Conservation (phyloP, 2,797 vertebrate genomes). For the Parauchenoglanis ngamensis region DNA sequence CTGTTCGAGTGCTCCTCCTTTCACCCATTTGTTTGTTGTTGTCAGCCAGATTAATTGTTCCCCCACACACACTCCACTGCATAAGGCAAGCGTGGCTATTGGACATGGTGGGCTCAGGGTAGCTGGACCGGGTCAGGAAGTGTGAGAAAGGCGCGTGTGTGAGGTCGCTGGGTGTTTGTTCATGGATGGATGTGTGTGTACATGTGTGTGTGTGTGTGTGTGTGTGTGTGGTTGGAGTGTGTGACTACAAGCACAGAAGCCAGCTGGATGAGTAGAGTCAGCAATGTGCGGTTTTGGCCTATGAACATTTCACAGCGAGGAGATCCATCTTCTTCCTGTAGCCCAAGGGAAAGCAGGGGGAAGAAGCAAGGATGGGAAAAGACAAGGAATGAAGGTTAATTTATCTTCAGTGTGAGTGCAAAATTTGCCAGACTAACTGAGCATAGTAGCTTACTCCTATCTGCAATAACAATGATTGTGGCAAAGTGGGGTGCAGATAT, state of each 20-base stretch:
- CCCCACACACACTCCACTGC: conserved; percentile 26
- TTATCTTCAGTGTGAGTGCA: conserved; percentile 44
- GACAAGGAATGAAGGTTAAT: conserved; percentile 47
- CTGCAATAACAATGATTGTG: not conserved
- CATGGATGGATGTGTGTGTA: conserved; percentile 25
- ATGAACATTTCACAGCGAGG: conserved; percentile 39
- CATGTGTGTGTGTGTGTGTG: conserved; percentile 12
- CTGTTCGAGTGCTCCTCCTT: conserved; percentile 32
- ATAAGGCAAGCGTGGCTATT: conserved; percentile 17
- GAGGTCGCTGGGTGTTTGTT: conserved; percentile 27
- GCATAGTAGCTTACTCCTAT: not conserved
- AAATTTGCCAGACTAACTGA: conserved; percentile 52
- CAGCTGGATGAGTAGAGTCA: conserved; percentile 52
- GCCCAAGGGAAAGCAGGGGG: conserved; percentile 35
- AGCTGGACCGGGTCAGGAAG: conserved; percentile 26
- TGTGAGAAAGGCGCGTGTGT: conserved; percentile 38
- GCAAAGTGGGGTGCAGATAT: not conserved
- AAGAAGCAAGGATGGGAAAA: conserved; percentile 22
- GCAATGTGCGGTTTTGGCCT: conserved; percentile 52
- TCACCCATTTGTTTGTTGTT: conserved; percentile 47
- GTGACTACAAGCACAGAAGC: conserved; percentile 36
- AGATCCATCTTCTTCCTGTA: conserved; percentile 47
- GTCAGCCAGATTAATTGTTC: conserved; percentile 39
- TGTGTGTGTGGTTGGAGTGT: conserved; percentile 33
- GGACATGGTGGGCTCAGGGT: conserved; percentile 17